These are phyloP conservation scores for Erythrocercus mccallii DNA, from an alignment of 2,113 vertebrate species.

Conservation along the genomic window DNA sequence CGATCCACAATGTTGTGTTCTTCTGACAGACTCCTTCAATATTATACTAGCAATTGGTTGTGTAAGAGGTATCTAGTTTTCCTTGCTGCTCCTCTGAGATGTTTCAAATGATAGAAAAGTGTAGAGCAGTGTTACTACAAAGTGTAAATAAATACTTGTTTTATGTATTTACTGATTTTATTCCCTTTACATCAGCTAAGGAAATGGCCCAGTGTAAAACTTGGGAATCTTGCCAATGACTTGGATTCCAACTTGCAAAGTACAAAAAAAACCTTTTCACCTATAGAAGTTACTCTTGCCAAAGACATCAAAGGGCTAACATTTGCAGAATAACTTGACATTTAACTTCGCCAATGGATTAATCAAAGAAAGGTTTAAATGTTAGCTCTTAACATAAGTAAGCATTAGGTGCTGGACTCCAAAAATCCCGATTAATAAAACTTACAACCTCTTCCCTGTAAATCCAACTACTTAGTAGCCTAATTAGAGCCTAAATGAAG, in stretches of 20 bases:
- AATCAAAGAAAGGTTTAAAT: neutral
- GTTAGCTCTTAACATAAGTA: neutral
- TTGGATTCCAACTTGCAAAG: neutral
- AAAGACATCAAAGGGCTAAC: neutral
- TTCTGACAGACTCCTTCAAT: neutral
- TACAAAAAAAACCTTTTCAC: neutral
- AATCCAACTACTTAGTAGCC: neutral
- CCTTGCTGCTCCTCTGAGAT: neutral
- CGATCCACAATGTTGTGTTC: neutral
- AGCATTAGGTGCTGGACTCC: neutral
- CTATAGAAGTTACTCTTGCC: neutral
- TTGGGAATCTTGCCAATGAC: neutral
- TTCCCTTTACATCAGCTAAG: neutral
- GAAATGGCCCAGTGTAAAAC: neutral
- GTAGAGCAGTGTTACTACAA: neutral
- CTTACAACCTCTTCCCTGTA: neutral
- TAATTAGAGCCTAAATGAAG: neutral
- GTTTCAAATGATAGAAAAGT: neutral
- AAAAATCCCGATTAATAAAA: neutral
- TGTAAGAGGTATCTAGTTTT: neutral
- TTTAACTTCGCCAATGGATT: neutral
- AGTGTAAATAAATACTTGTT: neutral
- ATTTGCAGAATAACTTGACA: neutral
- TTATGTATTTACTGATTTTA: neutral
- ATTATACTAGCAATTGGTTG: neutral